Percentiles rank a stretch among this genome's conserved stretches.
Conservation (phyloP, 2,113 vertebrate genomes). For the Arenaria interpres region DNA sequence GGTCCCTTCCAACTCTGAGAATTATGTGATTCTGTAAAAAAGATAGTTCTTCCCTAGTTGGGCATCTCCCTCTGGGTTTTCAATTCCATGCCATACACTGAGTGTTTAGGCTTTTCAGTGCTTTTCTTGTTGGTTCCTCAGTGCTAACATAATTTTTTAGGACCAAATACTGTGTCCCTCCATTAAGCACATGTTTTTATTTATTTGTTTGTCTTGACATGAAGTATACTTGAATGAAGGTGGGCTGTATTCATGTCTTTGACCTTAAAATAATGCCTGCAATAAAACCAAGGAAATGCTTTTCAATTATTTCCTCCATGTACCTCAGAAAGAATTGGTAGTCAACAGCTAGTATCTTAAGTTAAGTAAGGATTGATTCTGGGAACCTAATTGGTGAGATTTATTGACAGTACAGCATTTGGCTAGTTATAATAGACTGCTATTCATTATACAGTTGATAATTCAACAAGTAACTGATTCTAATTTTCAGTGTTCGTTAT, state of each 20-base stretch:
- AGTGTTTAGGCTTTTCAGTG: neutral
- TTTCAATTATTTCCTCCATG: neutral
- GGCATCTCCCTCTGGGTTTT: neutral
- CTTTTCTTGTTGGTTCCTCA: neutral
- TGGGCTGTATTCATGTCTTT: neutral
- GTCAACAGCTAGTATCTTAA: neutral
- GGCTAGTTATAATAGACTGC: neutral
- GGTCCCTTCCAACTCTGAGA: too few species aligned
- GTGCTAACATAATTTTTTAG: neutral
- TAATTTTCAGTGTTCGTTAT: constrained; percentile 5
- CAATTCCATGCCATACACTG: accelerated
- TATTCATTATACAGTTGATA: constrained; percentile 6
- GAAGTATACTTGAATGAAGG: neutral
- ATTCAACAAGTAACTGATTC: neutral
- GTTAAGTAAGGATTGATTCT: constrained; percentile 41
- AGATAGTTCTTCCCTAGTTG: neutral
- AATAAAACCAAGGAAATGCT: neutral
- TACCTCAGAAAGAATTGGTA: neutral
- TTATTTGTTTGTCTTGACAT: neutral
- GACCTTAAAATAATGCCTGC: neutral
- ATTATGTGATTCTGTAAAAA: too few species aligned
- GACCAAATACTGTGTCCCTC: neutral
- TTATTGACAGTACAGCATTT: constrained; percentile 5
- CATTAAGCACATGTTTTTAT: neutral
- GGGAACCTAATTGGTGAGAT: constrained; percentile 27